Percentiles rank a stretch among this genome's conserved stretches.
phyloP scores from a whole-genome alignment of 2,888 invertebrate species.

The Zygogramma bicolorata region DNA sequence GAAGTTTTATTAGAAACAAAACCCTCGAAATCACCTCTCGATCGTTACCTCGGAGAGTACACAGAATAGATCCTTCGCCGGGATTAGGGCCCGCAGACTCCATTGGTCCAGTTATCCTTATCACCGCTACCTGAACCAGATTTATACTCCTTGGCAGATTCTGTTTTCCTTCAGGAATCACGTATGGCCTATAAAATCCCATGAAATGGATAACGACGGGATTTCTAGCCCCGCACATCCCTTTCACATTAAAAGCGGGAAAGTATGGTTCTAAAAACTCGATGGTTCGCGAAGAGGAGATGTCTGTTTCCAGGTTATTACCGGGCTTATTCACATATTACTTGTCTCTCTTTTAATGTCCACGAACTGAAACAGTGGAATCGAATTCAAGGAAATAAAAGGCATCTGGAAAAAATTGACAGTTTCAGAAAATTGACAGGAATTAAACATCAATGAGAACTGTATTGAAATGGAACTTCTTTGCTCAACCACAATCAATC shows the following conservation, averaged over 20 bases:
- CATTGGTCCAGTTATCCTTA: slow-evolving; percentile 63
- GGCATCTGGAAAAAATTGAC: too few relatives aligned
- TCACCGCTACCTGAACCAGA: slow-evolving; percentile 24
- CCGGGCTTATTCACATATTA: neutral
- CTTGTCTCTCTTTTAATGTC: neutral
- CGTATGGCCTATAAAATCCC: slow-evolving; percentile 64
- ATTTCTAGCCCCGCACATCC: slow-evolving; percentile 63
- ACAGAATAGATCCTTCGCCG: slow-evolving; percentile 39
- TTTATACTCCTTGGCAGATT: slow-evolving; percentile 15
- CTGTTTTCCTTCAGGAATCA: slow-evolving; percentile 54
- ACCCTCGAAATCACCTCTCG: slow-evolving; percentile 15
- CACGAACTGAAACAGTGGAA: neutral
- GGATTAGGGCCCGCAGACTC: slow-evolving; percentile 60
- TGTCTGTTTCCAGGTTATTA: neutral
- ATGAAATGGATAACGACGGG: slow-evolving; percentile 63
- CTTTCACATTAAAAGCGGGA: slow-evolving; percentile 52
- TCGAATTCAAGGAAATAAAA: neutral
- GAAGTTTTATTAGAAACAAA: slow-evolving; percentile 24
- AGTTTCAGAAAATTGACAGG: too few relatives aligned
- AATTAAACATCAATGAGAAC: too few relatives aligned
- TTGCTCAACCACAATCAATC: too few relatives aligned
- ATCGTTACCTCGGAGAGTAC: slow-evolving; percentile 28
- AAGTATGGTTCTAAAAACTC: neutral
- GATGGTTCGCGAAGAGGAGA: neutral
- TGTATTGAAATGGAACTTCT: too few relatives aligned